These are phyloP conservation scores for Oscheius sp. DNA, from an alignment of 2,888 invertebrate genomes.

Conservation along the genomic window DNA sequence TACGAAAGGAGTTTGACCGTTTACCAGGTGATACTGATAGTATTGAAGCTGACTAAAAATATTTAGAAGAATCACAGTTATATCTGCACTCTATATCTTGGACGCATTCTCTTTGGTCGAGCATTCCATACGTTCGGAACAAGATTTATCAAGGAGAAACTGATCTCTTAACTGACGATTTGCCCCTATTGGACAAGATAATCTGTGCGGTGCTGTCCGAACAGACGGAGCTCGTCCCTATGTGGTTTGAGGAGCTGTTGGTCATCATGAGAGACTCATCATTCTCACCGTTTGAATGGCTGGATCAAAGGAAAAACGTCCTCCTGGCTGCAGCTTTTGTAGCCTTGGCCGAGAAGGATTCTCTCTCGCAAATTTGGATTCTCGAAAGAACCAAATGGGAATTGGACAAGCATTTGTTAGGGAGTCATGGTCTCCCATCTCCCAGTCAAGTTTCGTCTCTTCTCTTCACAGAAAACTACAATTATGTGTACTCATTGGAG, in stretches of 20 bases:
- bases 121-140: not conserved
- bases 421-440: not conserved
- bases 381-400: slow-evolving; percentile 29
- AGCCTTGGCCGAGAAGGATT: slow-evolving; percentile 27
- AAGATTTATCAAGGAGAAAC: not conserved
- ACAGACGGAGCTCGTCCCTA: slow-evolving; percentile 26
- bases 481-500: slow-evolving; percentile 4
- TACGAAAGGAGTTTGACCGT: not conserved
- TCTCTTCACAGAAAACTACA: not conserved
- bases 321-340: slow-evolving; percentile 19
- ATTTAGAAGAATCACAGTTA: not conserved
- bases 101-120: slow-evolving; percentile 13
- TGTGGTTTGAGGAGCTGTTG: slow-evolving; percentile 31
- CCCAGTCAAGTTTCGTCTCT: slow-evolving; percentile 10
- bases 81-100: slow-evolving; percentile 21
- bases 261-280: not conserved
- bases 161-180: not conserved
- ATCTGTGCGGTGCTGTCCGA: not conserved
- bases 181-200: slow-evolving; percentile 24
- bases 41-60: not conserved
- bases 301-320: not conserved
- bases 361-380: slow-evolving; percentile 18
- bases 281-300: slow-evolving; percentile 17
- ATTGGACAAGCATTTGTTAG: slow-evolving; percentile 13
- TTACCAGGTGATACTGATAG: slow-evolving; percentile 1